Percentiles rank a stretch among this genome's conserved stretches.
These are phyloP conservation scores for Pygoscelis adeliae DNA, from an alignment of 2,113 vertebrate genomes.

Conservation along the genomic window DNA sequence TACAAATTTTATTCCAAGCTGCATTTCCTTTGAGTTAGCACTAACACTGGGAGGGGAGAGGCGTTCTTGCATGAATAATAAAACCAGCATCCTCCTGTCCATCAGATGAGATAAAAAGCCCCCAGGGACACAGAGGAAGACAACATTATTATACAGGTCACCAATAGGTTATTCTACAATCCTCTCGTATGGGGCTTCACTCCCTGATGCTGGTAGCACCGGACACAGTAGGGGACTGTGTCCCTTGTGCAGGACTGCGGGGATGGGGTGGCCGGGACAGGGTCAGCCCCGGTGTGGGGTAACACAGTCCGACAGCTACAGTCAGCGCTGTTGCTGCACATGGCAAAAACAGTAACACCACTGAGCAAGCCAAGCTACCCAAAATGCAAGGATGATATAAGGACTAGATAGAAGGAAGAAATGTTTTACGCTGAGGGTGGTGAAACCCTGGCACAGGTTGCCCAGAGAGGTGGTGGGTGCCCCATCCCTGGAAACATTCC, in stretches of 20 bases:
- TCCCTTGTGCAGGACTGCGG: neutral
- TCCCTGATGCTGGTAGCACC: neutral
- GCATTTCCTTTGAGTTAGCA: neutral
- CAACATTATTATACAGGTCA: constrained; percentile 57
- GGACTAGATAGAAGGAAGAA: neutral
- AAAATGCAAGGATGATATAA: neutral
- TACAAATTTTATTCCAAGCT: neutral
- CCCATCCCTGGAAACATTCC: neutral
- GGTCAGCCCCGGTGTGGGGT: neutral
- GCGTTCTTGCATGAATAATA: constrained; percentile 57
- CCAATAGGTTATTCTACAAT: neutral
- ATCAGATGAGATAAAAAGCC: constrained; percentile 56
- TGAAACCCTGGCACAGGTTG: neutral
- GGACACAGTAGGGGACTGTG: rapidly evolving
- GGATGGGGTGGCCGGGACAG: neutral
- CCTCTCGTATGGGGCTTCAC: neutral
- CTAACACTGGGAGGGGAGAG: neutral
- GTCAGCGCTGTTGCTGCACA: rapidly evolving
- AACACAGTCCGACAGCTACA: neutral
- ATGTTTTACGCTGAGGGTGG: neutral
- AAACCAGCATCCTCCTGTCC: constrained; percentile 32
- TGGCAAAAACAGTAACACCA: neutral
- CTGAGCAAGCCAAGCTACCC: neutral
- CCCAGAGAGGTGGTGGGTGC: neutral
- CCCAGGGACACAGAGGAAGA: neutral